Base-by-base conservation (phyloP, 1,140 invertebrate genomes). In the Calliphora vicina region DNA sequence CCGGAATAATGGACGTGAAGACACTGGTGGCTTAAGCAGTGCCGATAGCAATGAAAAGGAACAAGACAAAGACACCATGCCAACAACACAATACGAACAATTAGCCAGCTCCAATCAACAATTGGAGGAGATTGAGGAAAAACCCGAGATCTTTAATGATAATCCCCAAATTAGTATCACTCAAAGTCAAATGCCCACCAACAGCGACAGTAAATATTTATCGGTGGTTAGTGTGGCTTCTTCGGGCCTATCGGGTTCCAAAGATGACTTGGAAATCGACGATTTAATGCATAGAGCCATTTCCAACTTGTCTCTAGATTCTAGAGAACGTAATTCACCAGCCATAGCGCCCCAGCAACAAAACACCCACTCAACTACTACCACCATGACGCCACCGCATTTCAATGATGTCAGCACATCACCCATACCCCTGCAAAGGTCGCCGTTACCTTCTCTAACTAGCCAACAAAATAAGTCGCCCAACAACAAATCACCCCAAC, bases 231-330 rank as follows among this genome's bases (percentile, higher is more conserved):
- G 74, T 78, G 74, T 78, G 12, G 83, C 84, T 1, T 85, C 85
- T 8, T 81, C 50, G n/a, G 84, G 82, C 6, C 78, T 84, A 4
- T 84, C 83, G 9, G 80, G 76, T 15, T 86, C 83, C 17, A 87
- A 88, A 20, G 89, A 91, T 84, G 90, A 91, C 74, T 85, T 90
- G 26, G 90, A 91, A 84, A 90, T 90, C 81, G 88, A 91, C 61
- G 90, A 91, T 43, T 85, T 90, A 0, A 91, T 91, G 90, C 89
- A 91, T 67, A 86, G 89, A 0, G 90, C 90, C 73, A 90, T 91
- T 29, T 91, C 90, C 0, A 90, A 91, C 84, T 84, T 91, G 0
- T 90, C 89, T 12, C 81, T 91, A 5, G 89, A 90, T 82, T 89
- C 88, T 0, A 84, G 90, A 1, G 89, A 90, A 80, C 87, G 88